Conservation (phyloP, 2,797 vertebrate genomes). For the Mastacembelus armatus region DNA sequence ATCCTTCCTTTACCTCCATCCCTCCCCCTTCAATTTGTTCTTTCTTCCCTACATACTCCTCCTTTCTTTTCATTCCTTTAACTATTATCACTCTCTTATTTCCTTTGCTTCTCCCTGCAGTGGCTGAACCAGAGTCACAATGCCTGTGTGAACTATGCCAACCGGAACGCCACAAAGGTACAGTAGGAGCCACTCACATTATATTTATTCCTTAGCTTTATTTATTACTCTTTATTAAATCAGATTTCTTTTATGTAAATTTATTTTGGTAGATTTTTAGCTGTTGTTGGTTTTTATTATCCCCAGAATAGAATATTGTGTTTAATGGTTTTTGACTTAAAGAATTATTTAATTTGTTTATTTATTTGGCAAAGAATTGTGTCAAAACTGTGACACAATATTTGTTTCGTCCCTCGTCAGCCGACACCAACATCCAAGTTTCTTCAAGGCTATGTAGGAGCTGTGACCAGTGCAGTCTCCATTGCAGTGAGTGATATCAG, state of each 20-base stretch:
- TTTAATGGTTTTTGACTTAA: neutral
- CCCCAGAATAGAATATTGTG: neutral
- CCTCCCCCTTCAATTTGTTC: no score
- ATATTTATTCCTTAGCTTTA: neutral
- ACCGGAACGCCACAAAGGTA: conserved; percentile 96
- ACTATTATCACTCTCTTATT: neutral
- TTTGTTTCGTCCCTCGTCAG: conserved; percentile 71
- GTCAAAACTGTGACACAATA: conserved; percentile 2
- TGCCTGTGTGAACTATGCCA: conserved; percentile 96
- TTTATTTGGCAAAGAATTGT: neutral
- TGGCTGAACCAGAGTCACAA: conserved; percentile 99
- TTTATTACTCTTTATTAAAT: neutral
- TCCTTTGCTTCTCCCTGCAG: conserved; percentile 70
- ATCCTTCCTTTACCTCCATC: neutral
- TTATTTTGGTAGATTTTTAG: neutral
- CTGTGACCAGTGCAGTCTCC: conserved; percentile 95
- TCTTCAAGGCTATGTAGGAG: conserved; percentile 94
- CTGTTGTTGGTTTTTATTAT: no score
- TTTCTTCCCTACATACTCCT: neutral
- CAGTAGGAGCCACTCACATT: conserved; percentile 48
- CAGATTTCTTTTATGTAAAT: no score
- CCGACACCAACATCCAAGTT: conserved; percentile 95
- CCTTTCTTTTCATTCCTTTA: neutral
- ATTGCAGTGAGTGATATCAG: conserved; percentile 89
- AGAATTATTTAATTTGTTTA: no score